These are phyloP conservation scores for Cerceris rybyensis DNA, from an alignment of 2,888 invertebrate species.

Conservation along the genomic window DNA sequence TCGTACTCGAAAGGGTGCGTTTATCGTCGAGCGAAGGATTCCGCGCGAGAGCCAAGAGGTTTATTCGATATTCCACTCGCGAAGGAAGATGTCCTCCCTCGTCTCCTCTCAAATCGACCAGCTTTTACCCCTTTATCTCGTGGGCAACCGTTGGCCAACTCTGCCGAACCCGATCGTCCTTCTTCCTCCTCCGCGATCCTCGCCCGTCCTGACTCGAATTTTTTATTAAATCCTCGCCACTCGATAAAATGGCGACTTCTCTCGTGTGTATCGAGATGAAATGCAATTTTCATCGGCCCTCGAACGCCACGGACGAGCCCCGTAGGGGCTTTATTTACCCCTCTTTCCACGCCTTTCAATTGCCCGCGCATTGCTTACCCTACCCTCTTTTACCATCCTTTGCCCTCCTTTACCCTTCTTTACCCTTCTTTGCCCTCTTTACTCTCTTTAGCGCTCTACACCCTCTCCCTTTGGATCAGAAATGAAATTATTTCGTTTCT, in stretches of 20 bases:
- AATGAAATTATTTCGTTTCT: conserved; percentile 68
- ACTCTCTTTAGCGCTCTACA: conserved; percentile 13
- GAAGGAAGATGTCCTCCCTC: conserved; percentile 61
- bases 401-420: conserved; percentile 28
- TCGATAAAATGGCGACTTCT: conserved; percentile 68
- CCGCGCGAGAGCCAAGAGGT: conserved; percentile 36
- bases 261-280: conserved; percentile 72
- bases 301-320: conserved; percentile 34
- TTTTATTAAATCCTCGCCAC: conserved; percentile 70
- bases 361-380: conserved; percentile 54
- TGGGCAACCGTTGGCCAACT: conserved; percentile 18
- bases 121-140: conserved; percentile 48
- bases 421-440: too few species aligned
- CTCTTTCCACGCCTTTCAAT: conserved; percentile 58
- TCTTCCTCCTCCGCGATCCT: conserved; percentile 19
- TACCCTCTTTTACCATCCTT: conserved; percentile 37
- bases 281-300: conserved; percentile 72
- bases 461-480: conserved; percentile 48
- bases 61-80: conserved; percentile 74
- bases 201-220: conserved; percentile 70
- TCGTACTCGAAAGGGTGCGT: conserved; percentile 46
- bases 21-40: conserved; percentile 56
- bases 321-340: conserved; percentile 68
- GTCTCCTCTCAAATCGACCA: conserved; percentile 57
- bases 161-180: not conserved